Base-by-base conservation (phyloP, 2,888 invertebrate genomes). In the Lottia scabra region DNA sequence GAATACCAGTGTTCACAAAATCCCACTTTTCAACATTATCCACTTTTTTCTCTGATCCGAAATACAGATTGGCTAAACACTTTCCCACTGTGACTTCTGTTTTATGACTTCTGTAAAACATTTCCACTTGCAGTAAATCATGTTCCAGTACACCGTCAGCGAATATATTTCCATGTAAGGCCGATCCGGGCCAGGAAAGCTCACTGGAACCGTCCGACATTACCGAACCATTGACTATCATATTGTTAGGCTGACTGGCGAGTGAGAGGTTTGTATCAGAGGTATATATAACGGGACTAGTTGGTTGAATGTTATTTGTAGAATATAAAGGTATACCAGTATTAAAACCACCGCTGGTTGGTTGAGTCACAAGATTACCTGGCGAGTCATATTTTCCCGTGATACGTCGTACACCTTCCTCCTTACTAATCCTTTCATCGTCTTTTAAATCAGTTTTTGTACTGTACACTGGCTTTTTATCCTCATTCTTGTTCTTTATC, bases 71-170 rank as follows among this genome's bases (percentile, higher is more conserved):
- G 23, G 94, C 95, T 85, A 95, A 87, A 12, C 95, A 94, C 77
- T 93, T 92, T 86, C 94, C 93, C 4, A 95, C 95, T 87, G 92
- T 94, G 56, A 95, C 93, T 89, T 94, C 93, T 0, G 95, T 94
- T 87, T 94, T 94, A 75, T 95, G 91, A 68, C 95, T 94, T 75
- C 93, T 92, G 78, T 85, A 89, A 73, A 89, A 89, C 75, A 86
- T 86, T 65, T 89, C 88, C 67, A 88, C 86, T 76, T 89, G 88
- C 19, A 84, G 65, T 12, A 88, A 72, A 70, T 89, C 88, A 30
- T 85, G 81, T 26, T 87, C 88, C 0, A 82, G 81, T 1, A 86
- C 79, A 2, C 83, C 83, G 67, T 86, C 85, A 1, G 79, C 77
- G 38, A 80, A 80, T 16, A 79, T 81, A 44, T 65, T 68, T 16